A percentile compares a stretch with the other conserved stretches of the same genome.
Conservation (phyloP, 1,140 invertebrate species). For the Meloidogyne chitwoodi region DNA sequence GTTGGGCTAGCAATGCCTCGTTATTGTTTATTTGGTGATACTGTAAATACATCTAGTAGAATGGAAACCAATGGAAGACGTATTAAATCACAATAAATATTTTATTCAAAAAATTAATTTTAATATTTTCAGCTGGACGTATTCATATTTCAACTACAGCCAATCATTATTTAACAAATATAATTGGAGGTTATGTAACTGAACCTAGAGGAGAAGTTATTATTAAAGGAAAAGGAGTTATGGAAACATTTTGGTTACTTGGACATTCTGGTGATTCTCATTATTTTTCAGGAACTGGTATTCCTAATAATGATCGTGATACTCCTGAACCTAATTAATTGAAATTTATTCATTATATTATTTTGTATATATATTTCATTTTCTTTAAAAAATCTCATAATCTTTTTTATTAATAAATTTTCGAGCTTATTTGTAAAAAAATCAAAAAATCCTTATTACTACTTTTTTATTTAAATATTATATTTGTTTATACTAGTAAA, state of each 20-base stretch:
- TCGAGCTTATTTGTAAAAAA: too few relatives aligned
- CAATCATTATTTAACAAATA: slow-evolving; percentile 22
- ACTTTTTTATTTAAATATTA: too few relatives aligned
- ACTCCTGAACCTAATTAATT: neutral
- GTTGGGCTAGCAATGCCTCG: slow-evolving; percentile 64
- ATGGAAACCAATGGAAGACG: slow-evolving; percentile 66
- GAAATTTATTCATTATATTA: too few relatives aligned
- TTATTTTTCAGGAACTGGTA: neutral
- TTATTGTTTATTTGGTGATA: slow-evolving; percentile 71
- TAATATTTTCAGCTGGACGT: slow-evolving; percentile 10
- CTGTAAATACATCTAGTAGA: slow-evolving; percentile 65
- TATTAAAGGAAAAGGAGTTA: slow-evolving; percentile 36
- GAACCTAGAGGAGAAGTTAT: slow-evolving; percentile 30
- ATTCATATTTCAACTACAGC: slow-evolving; percentile 16
- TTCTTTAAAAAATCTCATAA: too few relatives aligned
- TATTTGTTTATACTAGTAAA: too few relatives aligned
- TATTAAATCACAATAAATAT: slow-evolving; percentile 39
- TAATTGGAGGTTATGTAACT: slow-evolving; percentile 30
- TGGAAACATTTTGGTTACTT: slow-evolving; percentile 40
- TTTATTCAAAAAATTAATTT: too few relatives aligned
- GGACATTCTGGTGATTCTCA: slow-evolving; percentile 10
- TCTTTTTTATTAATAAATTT: too few relatives aligned
- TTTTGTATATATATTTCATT: too few relatives aligned
- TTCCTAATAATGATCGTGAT: neutral
- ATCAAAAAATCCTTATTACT: too few relatives aligned